Evolutionary conservation across 2,888 invertebrate genomes (phyloP).

Genomic region (Ormyrus rosae): DNA sequence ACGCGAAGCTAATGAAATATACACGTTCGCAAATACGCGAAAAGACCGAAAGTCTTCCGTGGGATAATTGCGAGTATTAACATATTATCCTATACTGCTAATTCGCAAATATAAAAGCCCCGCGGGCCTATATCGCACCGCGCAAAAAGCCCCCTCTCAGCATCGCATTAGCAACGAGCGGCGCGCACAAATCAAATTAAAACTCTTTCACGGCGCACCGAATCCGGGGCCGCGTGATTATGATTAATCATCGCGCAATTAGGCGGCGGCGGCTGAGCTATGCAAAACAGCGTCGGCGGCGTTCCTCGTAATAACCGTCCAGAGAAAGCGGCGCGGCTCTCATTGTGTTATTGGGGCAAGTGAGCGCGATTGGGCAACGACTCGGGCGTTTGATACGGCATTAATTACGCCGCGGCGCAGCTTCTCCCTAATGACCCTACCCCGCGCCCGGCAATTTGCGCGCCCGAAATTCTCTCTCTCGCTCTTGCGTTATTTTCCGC

Average conservation of each 20-base stretch:
- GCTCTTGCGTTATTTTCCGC: background rate
- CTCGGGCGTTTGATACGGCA: slow-evolving; percentile 23
- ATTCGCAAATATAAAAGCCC: too few relatives aligned
- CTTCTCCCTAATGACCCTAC: background rate
- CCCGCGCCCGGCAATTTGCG: slow-evolving; percentile 4
- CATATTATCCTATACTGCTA: too few relatives aligned
- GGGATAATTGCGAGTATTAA: too few relatives aligned
- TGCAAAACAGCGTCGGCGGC: too few relatives aligned
- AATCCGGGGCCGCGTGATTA: slow-evolving; percentile 35
- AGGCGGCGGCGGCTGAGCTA: background rate
- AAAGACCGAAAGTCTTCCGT: too few relatives aligned
- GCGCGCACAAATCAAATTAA: slow-evolving; percentile 36
- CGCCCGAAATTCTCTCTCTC: background rate
- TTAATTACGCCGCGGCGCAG: slow-evolving; percentile 24
- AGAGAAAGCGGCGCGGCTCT: slow-evolving; percentile 3
- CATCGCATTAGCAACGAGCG: too few relatives aligned
- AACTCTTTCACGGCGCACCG: slow-evolving; percentile 17
- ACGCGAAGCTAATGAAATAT: too few relatives aligned
- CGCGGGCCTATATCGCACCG: too few relatives aligned
- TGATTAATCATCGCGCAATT: slow-evolving; percentile 53
- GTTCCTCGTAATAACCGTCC: background rate
- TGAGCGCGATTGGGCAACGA: slow-evolving; percentile 38
- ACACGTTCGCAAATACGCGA: too few relatives aligned
- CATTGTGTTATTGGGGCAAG: slow-evolving; percentile 38
- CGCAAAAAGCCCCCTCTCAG: too few relatives aligned